Percentiles rank a stretch among this genome's conserved stretches.
These are phyloP conservation scores for Apteryx owenii DNA, from an alignment of 2,113 vertebrate species.

Conservation along the genomic window DNA sequence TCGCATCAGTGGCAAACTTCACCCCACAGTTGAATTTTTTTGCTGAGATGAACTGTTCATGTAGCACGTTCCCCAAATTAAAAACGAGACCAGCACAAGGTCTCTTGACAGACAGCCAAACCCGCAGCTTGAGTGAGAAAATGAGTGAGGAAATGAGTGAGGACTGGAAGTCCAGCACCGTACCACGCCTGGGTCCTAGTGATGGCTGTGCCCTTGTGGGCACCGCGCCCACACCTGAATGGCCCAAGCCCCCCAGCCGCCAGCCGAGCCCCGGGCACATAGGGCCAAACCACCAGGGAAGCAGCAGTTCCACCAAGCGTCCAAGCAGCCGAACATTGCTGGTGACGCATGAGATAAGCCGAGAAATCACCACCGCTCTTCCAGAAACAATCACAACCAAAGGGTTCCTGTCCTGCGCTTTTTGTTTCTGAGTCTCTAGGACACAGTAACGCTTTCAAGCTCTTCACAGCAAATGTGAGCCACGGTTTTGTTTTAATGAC, in stretches of 20 bases:
- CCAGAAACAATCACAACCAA: background rate
- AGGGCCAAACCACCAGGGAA: background rate
- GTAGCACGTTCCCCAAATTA: background rate
- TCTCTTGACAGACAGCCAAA: background rate
- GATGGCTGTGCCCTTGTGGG: too few species aligned
- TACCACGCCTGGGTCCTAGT: background rate
- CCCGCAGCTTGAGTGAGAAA: background rate
- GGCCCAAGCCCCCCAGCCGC: too few species aligned
- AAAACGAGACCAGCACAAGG: accelerated
- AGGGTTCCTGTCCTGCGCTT: background rate
- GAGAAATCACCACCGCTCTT: background rate
- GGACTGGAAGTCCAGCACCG: background rate
- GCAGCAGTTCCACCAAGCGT: background rate
- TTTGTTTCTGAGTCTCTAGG: background rate
- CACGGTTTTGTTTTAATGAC: background rate
- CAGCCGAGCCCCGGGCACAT: too few species aligned
- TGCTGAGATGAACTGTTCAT: background rate
- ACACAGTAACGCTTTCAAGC: background rate
- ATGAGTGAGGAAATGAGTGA: background rate
- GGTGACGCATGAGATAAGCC: background rate
- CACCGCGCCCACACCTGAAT: too few species aligned
- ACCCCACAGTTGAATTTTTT: background rate
- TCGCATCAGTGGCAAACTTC: background rate
- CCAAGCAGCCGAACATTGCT: background rate
- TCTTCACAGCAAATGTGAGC: background rate